Evolutionary conservation across 2,113 vertebrate genomes (phyloP).

Genomic region (Gobius niger): DNA sequence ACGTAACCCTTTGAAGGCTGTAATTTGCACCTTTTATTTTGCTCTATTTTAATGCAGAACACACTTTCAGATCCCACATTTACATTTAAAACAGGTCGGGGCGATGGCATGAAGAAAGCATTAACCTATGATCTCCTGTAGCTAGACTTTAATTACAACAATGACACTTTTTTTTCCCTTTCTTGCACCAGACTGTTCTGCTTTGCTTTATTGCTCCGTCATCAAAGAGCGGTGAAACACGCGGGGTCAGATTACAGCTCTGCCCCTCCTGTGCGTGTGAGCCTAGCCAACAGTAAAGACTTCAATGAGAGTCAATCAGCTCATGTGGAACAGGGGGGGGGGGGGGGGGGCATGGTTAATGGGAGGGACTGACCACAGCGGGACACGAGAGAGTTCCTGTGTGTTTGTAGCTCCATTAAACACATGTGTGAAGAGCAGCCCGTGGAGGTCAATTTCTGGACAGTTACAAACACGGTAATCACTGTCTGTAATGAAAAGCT

Average conservation of each 20-base stretch:
- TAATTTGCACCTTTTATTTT: too few relatives aligned
- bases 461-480: not conserved
- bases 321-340: conserved; percentile 36
- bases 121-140: not conserved
- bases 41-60: not conserved
- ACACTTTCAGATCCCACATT: not conserved
- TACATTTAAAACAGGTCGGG: not conserved
- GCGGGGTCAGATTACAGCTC: not conserved
- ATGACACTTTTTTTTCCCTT: not conserved
- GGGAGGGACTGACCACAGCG: conserved; percentile 60
- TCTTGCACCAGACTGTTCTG: not conserved
- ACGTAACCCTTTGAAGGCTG: too few relatives aligned
- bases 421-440: conserved; percentile 52
- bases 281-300: conserved; percentile 17
- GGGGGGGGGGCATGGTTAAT: conserved; percentile 57
- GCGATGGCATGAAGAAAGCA: not conserved
- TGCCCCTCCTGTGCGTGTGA: not conserved
- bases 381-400: conserved; percentile 71
- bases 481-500: conserved; percentile 17
- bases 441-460: conserved; percentile 7
- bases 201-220: not conserved
- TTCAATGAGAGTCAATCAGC: conserved; percentile 34
- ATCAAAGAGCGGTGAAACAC: conserved; percentile 10
- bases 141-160: not conserved
- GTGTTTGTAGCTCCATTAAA: conserved; percentile 71